Evolutionary conservation across 1,140 invertebrate species (phyloP), one percentile per base, ranked within the genome.

Genomic region (Trinorchestia longiramus): DNA sequence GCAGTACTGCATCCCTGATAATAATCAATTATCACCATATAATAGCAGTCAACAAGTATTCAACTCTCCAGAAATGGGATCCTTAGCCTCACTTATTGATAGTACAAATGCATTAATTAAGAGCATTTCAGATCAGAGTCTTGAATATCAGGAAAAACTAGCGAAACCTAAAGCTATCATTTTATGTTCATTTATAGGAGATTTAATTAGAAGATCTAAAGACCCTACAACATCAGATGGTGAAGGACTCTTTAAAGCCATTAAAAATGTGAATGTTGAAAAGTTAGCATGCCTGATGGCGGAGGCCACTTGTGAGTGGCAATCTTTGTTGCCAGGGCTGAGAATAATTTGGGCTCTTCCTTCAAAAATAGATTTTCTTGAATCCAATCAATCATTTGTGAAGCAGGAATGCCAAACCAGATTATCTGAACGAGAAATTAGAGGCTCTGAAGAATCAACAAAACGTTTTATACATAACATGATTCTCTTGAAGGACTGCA

Each of bases 381-480:
- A n/a, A n/a, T 45, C 11, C 11, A 94, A 94, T 47, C 6, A 94
- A 43, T 17, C 92, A 94, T 94, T 94, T 47, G 92, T 94, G 8
- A 43, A n/a, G 43, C 40, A 44, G 40, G 43, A 94, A 47, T 8
- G 36, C 17, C 92, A 94, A 47, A 43, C 41, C 40, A 4, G 3
- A 6, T 40, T 94, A n/a, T 94, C 92, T 43, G 92, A 94, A 47
- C 45, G 92, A 94, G 92, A 94, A 94, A 45, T 94, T 40, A 45
- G 92, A 47, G 92, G 92, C 43, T 94, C 41, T 47, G 44, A 94
- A 45, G 92, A 94, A 94, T 94, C 92, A 43, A 47, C 92, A n/a
- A 23, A 40, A 11, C 41, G 15, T 40, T 94, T 94, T 40, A n/a
- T 15, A 6, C 92, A 94, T 3, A 44, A 94, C 44, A 8, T 94